A percentile compares a stretch with the other conserved stretches of the same genome.
These are phyloP conservation scores for Lasioglossum villosulum DNA, from an alignment of 2,888 invertebrate species.

Conservation along the genomic window DNA sequence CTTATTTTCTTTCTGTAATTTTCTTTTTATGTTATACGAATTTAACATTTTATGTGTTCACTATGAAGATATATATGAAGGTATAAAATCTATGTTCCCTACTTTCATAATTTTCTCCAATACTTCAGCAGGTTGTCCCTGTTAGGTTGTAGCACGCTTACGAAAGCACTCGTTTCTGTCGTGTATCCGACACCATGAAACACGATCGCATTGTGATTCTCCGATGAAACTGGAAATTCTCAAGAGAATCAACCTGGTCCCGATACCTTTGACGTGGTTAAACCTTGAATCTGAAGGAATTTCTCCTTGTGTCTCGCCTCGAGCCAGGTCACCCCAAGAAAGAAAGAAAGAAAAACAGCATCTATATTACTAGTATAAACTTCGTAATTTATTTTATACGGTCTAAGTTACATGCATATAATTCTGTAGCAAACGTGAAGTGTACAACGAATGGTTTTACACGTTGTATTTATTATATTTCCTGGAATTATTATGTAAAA, in stretches of 20 bases:
- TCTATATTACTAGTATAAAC: background rate
- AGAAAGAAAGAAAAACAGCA: background rate
- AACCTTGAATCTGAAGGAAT: conserved; percentile 43
- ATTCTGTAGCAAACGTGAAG: background rate
- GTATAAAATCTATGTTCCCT: background rate
- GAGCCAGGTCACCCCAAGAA: background rate
- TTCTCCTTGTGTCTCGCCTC: conserved; percentile 19
- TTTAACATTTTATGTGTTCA: background rate
- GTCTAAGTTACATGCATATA: background rate
- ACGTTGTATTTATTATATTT: background rate
- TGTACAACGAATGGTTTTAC: background rate
- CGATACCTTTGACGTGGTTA: conserved; percentile 56
- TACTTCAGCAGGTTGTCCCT: background rate
- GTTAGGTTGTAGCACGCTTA: conserved; percentile 38
- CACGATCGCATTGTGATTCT: conserved; percentile 62
- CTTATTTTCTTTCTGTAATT: background rate
- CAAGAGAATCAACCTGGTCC: conserved; percentile 38
- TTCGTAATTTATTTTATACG: background rate
- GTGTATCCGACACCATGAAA: conserved; percentile 55
- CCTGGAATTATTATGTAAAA: background rate
- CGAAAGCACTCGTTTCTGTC: conserved; percentile 54
- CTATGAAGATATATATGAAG: background rate
- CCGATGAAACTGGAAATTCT: conserved; percentile 57
- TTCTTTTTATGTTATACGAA: background rate
- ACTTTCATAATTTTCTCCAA: background rate